Base-by-base conservation (phyloP, 2,113 vertebrate species). In the Orthonyx spaldingii region DNA sequence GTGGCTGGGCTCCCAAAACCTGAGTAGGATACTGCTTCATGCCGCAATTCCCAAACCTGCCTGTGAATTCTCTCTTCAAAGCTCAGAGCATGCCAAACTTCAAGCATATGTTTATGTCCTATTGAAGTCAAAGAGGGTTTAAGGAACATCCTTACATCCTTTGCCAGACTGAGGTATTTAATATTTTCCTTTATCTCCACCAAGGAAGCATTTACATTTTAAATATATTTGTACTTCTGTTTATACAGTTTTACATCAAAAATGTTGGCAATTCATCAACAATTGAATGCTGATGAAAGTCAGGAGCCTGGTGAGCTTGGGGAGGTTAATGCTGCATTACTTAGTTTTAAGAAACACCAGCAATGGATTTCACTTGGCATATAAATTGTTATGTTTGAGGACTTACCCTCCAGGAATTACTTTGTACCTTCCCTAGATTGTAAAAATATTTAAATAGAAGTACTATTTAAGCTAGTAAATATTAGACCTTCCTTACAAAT, bases 191-290 rank as follows among this genome's bases (percentile, higher is more conserved):
- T 92, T 64, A 90, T 89, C 75, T 94, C 66, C 78, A 52, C 39
- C 32, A 68, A 85, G 91, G 78, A 91, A 78, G 19, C 23, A 84
- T 91, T 90, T 95, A 77, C 69, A 91, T 95, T 95, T 97, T 44
- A 86, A 96, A 94, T 59, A 55, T 83, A 89, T 72, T 85, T 84
- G 42, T 81, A 70, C 83, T 76, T 93, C 80, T 92, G 71, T 87
- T 93, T 87, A 76, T 69, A 74, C 2, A 49, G n/a, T 65, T 90
- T 95, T 68, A 87, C 59, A 95, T 96, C 76, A 92, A 84, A 97
- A 90, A 91, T 64, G 42, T 91, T 94, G 92, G 86, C 87, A 92
- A 76, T 65, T 91, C 74, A 69, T 96, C 95, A 96, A 68, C 57
- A 90, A 71, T 42, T 94, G 87, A 93, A 85, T 53, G 47, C 83